Evolutionary conservation across 2,797 vertebrate genomes (phyloP), one percentile per base, ranked within the genome.

Genomic region (Onychomys arenicola): DNA sequence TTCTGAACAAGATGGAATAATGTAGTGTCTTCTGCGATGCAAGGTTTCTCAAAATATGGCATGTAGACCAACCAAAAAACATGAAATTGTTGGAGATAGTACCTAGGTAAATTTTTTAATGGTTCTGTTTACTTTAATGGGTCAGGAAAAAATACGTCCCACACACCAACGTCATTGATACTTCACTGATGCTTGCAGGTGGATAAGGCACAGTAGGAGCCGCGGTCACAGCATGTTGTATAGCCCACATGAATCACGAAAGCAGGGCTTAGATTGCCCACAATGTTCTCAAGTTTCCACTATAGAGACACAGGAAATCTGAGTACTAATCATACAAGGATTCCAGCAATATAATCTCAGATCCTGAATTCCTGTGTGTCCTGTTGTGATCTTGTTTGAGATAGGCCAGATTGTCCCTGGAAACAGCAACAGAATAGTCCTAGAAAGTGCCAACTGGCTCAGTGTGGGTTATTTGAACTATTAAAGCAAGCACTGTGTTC

Each of bases 1-100:
- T 90, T 92, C 81, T 89, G 61, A 93, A 91, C 13, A 90, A 88
- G 52, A 91, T 7, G 34, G 23, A 43, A 95, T 2, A 10, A 37
- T 61, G 21, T 63, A 23, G n/a, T 4, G 63, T 75, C 6, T 73
- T 93, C 82, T 94, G 27, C 46, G 65, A 69, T 46, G 32, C 78
- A 90, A 13, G 61, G 52, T 94, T 83, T 95, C 69, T n/a, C 78
- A 91, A 94, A 94, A 80, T 63, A 73, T 77, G 25, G 7, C 86
- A 91, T 1, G 2, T 1, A 89, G 69, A 93, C 27, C 27, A 71
- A 8, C 76, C 25, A 61, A 90, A 96, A 19, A 63, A 21, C 65
- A 63, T 63, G 11, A 90, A 93, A 78, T 75, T 63, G n/a, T 85
- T 93, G 69, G 37, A 87, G 34, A 21, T 78, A 13, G 5, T 55